These are phyloP conservation scores for Eolophus roseicapilla DNA, from an alignment of 2,113 vertebrate genomes.

Conservation along the genomic window DNA sequence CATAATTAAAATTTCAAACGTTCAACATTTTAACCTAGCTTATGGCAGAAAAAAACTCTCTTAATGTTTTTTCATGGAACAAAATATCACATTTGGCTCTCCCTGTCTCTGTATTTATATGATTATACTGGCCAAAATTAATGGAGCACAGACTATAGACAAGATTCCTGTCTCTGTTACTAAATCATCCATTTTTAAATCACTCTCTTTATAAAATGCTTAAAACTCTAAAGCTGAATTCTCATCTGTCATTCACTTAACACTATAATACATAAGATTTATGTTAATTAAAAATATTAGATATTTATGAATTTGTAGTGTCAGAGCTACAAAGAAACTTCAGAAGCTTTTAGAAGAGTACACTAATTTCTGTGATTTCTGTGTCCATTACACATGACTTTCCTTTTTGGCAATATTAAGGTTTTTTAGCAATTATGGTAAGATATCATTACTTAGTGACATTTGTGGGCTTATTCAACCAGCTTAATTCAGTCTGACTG, in stretches of 20 bases:
- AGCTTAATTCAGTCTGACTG: background rate
- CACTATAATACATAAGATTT: conserved; percentile 4
- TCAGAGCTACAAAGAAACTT: background rate
- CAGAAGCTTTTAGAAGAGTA: background rate
- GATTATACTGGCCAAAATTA: background rate
- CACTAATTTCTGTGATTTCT: background rate
- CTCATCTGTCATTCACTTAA: background rate
- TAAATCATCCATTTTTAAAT: background rate
- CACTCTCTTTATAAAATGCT: background rate
- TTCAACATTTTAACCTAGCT: background rate
- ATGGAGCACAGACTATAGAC: background rate
- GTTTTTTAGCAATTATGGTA: background rate
- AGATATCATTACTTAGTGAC: background rate
- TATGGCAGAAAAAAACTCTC: background rate
- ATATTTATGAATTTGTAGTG: background rate
- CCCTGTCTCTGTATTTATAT: background rate
- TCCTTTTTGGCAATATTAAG: background rate
- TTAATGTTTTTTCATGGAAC: background rate
- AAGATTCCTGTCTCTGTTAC: background rate
- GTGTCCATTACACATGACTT: background rate
- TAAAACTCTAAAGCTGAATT: background rate
- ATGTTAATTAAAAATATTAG: background rate
- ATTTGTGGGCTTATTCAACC: background rate
- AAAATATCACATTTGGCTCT: background rate
- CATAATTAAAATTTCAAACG: background rate